phyloP scores from a whole-genome alignment of 2,888 invertebrate species.

The Hirtodrosophila confusa region DNA sequence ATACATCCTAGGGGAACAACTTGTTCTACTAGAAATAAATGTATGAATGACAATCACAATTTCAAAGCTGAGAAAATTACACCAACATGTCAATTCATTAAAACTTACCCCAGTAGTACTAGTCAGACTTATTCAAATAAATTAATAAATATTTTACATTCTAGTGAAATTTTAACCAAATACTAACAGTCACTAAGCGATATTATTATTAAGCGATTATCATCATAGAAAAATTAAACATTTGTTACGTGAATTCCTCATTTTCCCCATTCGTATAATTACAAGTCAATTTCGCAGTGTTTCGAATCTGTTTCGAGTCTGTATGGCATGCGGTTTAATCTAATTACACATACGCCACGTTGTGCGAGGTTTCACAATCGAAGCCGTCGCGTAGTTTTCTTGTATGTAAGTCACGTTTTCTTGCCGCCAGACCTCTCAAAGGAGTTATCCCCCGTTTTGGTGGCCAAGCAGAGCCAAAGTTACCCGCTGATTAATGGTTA shows the following conservation, averaged over 20 bases:
- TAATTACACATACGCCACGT: constrained; percentile 80
- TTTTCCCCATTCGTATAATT: constrained; percentile 69
- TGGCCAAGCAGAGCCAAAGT: constrained; percentile 38
- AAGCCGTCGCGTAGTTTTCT: constrained; percentile 26
- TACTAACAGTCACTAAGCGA: not conserved
- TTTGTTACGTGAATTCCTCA: constrained; percentile 59
- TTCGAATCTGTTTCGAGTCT: constrained; percentile 51
- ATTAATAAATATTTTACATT: not conserved
- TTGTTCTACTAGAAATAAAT: too few relatives aligned
- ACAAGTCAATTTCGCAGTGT: constrained; percentile 73
- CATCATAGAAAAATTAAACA: constrained; percentile 17
- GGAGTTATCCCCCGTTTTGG: constrained; percentile 67
- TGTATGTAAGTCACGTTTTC: constrained; percentile 73
- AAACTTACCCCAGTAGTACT: too few relatives aligned
- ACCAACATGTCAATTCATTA: too few relatives aligned
- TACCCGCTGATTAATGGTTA: constrained; percentile 75
- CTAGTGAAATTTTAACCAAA: not conserved
- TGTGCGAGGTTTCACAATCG: constrained; percentile 68
- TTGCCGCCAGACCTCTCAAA: constrained; percentile 74
- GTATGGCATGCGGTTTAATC: constrained; percentile 77
- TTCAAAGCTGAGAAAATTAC: too few relatives aligned
- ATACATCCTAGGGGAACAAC: too few relatives aligned
- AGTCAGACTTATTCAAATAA: too few relatives aligned
- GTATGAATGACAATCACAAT: too few relatives aligned
- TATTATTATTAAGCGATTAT: constrained; percentile 62